Conservation (phyloP, 2,797 vertebrate species). For the Anguilla marmorata region DNA sequence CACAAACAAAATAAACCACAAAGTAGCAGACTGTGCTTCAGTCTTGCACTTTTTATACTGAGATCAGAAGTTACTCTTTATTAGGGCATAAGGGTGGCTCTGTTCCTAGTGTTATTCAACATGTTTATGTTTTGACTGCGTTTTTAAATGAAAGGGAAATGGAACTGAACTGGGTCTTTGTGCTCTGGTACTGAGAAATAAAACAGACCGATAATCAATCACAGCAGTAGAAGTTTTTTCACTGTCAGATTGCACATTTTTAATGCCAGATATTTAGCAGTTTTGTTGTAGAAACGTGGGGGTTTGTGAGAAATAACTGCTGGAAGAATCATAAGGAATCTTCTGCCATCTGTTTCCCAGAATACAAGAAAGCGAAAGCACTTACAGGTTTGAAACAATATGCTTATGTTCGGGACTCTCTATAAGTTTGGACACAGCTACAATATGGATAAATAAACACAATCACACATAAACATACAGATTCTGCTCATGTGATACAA, state of each 20-base stretch:
- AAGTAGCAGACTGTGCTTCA: slow-evolving; percentile 38
- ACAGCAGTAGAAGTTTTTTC: not conserved
- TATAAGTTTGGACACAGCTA: not conserved
- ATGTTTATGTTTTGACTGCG: slow-evolving; percentile 24
- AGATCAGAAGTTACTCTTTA: slow-evolving; percentile 29
- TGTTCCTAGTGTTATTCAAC: slow-evolving; percentile 28
- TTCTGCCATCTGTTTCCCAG: not conserved
- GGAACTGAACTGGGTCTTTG: not conserved
- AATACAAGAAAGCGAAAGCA: not conserved
- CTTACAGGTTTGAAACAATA: not conserved
- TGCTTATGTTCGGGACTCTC: not conserved
- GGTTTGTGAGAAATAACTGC: not conserved
- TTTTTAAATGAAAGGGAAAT: slow-evolving; percentile 13
- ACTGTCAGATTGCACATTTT: not conserved
- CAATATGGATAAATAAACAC: not conserved
- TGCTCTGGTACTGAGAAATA: not conserved
- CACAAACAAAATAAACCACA: slow-evolving; percentile 36
- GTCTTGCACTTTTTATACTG: slow-evolving; percentile 23
- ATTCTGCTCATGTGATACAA: not conserved
- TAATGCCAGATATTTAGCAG: not conserved
- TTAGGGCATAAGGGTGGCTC: slow-evolving; percentile 43
- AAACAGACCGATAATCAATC: not conserved
- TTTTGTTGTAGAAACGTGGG: not conserved
- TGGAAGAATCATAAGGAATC: not conserved
- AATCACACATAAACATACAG: not conserved